Evolutionary conservation across 2,113 vertebrate genomes (phyloP).

Genomic region (Dendropsophus ebraccatus): DNA sequence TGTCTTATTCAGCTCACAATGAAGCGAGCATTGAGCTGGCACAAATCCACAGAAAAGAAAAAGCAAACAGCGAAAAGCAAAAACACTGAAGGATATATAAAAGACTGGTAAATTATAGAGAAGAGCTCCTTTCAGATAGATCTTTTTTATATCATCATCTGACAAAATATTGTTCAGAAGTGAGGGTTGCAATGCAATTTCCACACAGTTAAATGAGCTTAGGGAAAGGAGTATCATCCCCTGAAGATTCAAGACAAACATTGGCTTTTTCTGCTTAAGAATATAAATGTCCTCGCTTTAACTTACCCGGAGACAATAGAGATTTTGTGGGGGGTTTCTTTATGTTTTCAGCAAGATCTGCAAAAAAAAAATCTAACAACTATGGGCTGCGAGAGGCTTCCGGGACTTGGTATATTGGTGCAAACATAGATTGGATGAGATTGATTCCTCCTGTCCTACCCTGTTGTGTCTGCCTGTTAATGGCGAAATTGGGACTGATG

Average conservation of each 20-base stretch:
- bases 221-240: constrained; percentile 13
- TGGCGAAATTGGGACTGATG: too few species aligned
- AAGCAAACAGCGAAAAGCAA: constrained; percentile 28
- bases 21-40: constrained; percentile 48
- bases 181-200: constrained; percentile 11
- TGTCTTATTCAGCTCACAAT: constrained; percentile 54
- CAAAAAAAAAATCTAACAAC: too few species aligned
- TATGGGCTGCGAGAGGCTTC: too few species aligned
- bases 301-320: too few species aligned
- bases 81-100: constrained; percentile 50
- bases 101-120: constrained; percentile 43
- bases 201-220: neutral
- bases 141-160: constrained; percentile 33
- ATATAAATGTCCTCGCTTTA: neutral
- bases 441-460: too few species aligned
- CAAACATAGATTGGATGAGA: too few species aligned
- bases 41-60: constrained; percentile 51
- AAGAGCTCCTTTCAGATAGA: constrained; percentile 23
- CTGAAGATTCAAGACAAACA: neutral
- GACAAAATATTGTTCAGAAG: constrained; percentile 53
- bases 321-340: too few species aligned
- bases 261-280: neutral
- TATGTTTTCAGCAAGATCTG: too few species aligned
- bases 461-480: too few species aligned
- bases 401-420: too few species aligned